Percentiles rank a stretch among this genome's conserved stretches.
Evolutionary conservation across 2,113 vertebrate species (phyloP).

Genomic region (Neodon shergylaensis): DNA sequence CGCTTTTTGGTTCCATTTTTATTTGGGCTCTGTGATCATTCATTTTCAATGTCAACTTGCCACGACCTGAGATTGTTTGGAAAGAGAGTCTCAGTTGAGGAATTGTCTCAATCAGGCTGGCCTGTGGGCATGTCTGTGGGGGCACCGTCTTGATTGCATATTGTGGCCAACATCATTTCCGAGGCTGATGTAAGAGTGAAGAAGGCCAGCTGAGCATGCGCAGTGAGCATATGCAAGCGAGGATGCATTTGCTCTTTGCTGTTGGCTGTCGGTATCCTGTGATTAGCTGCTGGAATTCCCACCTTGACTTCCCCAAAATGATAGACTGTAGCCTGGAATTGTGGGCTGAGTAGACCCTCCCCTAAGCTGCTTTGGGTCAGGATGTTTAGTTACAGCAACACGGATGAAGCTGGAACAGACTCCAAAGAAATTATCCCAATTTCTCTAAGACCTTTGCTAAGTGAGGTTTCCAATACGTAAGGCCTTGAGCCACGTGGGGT

Average conservation of each 20-base stretch:
- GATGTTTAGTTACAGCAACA: neutral
- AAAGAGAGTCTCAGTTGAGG: neutral
- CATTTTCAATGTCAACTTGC: conserved; percentile 9
- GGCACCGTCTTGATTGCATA: neutral
- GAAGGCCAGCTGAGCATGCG: neutral
- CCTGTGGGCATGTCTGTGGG: neutral
- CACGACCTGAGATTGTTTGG: neutral
- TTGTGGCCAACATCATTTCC: neutral
- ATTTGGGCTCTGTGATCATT: neutral
- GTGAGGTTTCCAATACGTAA: neutral
- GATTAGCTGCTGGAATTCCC: neutral
- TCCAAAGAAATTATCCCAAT: conserved; percentile 32
- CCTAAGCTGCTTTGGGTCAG: neutral
- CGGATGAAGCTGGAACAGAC: neutral
- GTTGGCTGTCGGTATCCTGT: neutral
- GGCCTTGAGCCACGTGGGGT: neutral
- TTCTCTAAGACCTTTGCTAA: conserved; percentile 32
- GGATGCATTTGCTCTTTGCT: neutral
- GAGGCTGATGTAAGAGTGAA: neutral
- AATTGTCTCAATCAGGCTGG: neutral
- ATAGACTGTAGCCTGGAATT: neutral
- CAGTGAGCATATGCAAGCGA: too few species aligned
- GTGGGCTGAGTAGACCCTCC: neutral
- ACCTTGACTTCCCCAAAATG: neutral
- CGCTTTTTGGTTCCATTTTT: conserved; percentile 18